Evolutionary conservation across 2,888 invertebrate species (phyloP).

Genomic region (Neoascia interrupta): DNA sequence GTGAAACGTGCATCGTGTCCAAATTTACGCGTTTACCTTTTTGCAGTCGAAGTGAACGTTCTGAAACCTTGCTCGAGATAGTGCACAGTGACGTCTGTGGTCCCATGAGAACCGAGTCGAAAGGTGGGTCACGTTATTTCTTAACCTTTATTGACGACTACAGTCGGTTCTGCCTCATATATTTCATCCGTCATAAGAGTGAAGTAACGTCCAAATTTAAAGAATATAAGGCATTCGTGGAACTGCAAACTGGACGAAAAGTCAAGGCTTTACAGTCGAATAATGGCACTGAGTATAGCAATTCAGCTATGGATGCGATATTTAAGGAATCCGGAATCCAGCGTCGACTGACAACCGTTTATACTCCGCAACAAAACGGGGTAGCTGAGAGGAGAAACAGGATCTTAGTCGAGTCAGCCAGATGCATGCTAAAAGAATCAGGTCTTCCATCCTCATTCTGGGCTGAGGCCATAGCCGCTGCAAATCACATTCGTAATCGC

Average conservation of each 20-base stretch:
- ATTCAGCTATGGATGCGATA: slow-evolving; percentile 45
- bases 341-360: slow-evolving; percentile 51
- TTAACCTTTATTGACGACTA: slow-evolving; percentile 7
- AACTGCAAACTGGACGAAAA: slow-evolving; percentile 11
- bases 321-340: slow-evolving; percentile 57
- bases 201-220: slow-evolving; percentile 25
- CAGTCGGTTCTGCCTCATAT: slow-evolving; percentile 20
- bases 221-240: slow-evolving; percentile 17
- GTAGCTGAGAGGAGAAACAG: slow-evolving; percentile 68
- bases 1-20: slow-evolving; percentile 10
- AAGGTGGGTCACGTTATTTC: slow-evolving; percentile 11
- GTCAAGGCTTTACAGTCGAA: slow-evolving; percentile 29
- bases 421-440: slow-evolving; percentile 70
- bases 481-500: slow-evolving; percentile 71
- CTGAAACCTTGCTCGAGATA: slow-evolving; percentile 5
- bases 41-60: neutral
- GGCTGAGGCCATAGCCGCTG: slow-evolving; percentile 73
- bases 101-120: slow-evolving; percentile 11
- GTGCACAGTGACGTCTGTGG: slow-evolving; percentile 13
- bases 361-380: slow-evolving; percentile 70
- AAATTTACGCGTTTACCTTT: slow-evolving; percentile 20
- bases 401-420: slow-evolving; percentile 62
- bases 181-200: slow-evolving; percentile 7
- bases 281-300: slow-evolving; percentile 66
- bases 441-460: slow-evolving; percentile 70